Percentiles rank a stretch among this genome's conserved stretches.
phyloP scores from a whole-genome alignment of 1,140 invertebrate species.

The Leptinotarsa undecemlineata region DNA sequence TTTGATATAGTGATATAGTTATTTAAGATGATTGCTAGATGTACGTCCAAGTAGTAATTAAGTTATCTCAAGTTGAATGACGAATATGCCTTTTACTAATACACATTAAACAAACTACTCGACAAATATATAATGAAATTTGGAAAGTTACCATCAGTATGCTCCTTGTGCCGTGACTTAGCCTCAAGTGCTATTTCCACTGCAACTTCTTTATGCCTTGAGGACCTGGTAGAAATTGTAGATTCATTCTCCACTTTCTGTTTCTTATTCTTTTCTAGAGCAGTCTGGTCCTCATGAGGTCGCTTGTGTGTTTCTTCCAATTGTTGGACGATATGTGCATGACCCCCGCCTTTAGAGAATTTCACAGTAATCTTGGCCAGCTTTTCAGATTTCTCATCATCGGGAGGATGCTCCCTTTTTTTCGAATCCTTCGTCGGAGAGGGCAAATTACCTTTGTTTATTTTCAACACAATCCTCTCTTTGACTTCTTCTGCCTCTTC shows the following conservation, averaged over 20 bases:
- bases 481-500: conserved; percentile 48
- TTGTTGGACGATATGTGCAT: conserved; percentile 51
- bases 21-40: no score
- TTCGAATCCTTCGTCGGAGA: conserved; percentile 41
- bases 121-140: neutral
- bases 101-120: no score
- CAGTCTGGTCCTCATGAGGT: conserved; percentile 26
- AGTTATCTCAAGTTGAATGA: no score
- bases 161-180: neutral
- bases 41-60: no score
- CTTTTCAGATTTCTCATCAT: conserved; percentile 51
- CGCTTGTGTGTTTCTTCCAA: conserved; percentile 35
- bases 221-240: conserved; percentile 10
- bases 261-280: conserved; percentile 34
- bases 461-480: conserved; percentile 53
- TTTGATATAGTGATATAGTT: no score
- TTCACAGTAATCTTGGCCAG: conserved; percentile 53
- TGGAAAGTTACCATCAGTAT: neutral
- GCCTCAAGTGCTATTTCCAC: neutral
- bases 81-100: no score
- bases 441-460: conserved; percentile 47
- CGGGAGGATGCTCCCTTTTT: conserved; percentile 38
- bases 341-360: conserved; percentile 52
- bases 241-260: conserved; percentile 18
- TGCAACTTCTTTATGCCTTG: conserved; percentile 3